Evolutionary conservation across 2,797 vertebrate species (phyloP).

Genomic region (Eospalax fontanierii): DNA sequence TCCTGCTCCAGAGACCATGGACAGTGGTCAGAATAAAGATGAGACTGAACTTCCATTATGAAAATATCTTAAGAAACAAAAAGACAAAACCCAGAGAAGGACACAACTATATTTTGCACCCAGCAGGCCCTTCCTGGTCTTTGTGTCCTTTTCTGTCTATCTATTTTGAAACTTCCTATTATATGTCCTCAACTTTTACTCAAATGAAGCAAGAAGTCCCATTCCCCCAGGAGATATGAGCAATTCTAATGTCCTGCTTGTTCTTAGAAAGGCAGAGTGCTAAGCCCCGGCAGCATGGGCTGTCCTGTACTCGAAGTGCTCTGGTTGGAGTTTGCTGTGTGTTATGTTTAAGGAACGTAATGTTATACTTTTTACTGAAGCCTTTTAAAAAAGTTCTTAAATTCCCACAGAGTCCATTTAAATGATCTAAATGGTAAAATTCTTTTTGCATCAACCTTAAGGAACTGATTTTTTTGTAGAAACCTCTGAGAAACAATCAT

Average conservation of each 20-base stretch:
- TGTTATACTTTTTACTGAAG: slow-evolving; percentile 40
- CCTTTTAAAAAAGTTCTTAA: slow-evolving; percentile 50
- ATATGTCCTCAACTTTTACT: slow-evolving; percentile 36
- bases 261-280: neutral
- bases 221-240: neutral
- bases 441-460: slow-evolving; percentile 40
- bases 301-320: neutral
- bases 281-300: neutral
- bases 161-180: slow-evolving; percentile 56
- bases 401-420: slow-evolving; percentile 23
- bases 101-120: neutral
- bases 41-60: neutral
- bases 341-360: slow-evolving; percentile 19
- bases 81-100: slow-evolving; percentile 17
- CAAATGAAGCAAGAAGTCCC: neutral
- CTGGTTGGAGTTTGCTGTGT: neutral
- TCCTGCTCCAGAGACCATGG: neutral
- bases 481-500: neutral
- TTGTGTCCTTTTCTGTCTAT: neutral
- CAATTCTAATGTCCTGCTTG: neutral
- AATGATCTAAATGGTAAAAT: slow-evolving; percentile 60
- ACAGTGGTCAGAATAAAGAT: neutral
- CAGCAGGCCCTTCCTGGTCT: neutral
- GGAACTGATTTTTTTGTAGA: slow-evolving; percentile 42
- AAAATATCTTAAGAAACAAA: slow-evolving; percentile 50